Evolutionary conservation across 2,797 vertebrate species (phyloP).

Genomic region (Nyctibius grandis): DNA sequence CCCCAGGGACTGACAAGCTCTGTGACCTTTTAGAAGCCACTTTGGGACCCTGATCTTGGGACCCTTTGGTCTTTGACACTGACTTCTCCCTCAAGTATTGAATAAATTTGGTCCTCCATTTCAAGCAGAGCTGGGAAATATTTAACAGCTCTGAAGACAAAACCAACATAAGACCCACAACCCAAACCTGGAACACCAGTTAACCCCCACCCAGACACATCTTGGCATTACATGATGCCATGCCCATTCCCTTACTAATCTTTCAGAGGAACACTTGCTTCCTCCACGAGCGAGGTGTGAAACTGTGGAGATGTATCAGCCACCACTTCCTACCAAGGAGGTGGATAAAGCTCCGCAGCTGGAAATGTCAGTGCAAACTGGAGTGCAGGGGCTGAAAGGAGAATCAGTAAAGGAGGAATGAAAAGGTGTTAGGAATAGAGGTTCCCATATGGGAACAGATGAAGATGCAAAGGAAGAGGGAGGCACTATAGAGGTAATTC

Average conservation of each 20-base stretch:
- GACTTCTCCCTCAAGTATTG: neutral
- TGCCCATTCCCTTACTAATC: neutral
- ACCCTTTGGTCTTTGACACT: neutral
- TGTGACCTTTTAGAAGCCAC: neutral
- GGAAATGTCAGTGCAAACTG: neutral
- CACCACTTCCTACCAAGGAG: neutral
- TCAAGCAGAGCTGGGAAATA: neutral
- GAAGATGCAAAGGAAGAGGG: neutral
- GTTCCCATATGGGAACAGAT: neutral
- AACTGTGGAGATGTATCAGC: rapidly evolving
- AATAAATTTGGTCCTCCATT: neutral
- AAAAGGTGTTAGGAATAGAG: neutral
- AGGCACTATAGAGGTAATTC: neutral
- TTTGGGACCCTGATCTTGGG: neutral
- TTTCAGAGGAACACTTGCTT: neutral
- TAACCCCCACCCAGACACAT: neutral
- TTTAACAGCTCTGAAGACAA: neutral
- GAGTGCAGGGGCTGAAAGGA: neutral
- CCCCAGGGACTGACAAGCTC: neutral
- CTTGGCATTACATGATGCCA: neutral
- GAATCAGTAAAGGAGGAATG: neutral
- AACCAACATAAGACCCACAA: neutral
- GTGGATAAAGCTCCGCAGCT: rapidly evolving
- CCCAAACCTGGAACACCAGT: neutral
- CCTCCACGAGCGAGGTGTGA: neutral